Conservation (phyloP, 2,888 invertebrate genomes). For the Keiferia lycopersicella region DNA sequence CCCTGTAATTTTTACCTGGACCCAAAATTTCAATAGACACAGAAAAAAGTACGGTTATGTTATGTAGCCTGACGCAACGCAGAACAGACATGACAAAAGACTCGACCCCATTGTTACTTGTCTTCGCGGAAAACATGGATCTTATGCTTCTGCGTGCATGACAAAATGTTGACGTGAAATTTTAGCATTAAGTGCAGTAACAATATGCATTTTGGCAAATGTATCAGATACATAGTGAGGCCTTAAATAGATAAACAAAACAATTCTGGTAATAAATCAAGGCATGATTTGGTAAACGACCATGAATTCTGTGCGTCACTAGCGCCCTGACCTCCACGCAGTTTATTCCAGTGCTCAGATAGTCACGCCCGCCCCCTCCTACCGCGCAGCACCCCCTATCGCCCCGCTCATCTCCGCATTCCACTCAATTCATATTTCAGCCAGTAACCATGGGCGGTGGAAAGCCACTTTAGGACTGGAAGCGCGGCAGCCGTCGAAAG, state of each 20-base stretch:
- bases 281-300: slow-evolving; percentile 36
- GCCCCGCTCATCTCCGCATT: slow-evolving; percentile 35
- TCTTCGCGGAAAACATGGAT: slow-evolving; percentile 20
- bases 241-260: slow-evolving; percentile 19
- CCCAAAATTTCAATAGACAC: slow-evolving; percentile 16
- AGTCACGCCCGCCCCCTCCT: slow-evolving; percentile 33
- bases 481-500: slow-evolving; percentile 39
- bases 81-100: slow-evolving; percentile 23
- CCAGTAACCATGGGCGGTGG: slow-evolving; percentile 35
- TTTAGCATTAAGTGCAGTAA: background rate
- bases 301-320: slow-evolving; percentile 39
- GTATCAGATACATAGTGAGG: background rate
- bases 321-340: slow-evolving; percentile 42
- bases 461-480: slow-evolving; percentile 32
- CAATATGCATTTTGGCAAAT: background rate
- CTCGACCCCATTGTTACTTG: slow-evolving; percentile 22
- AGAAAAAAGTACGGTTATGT: slow-evolving; percentile 27
- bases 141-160: slow-evolving; percentile 15
- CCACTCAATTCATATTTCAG: slow-evolving; percentile 40
- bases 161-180: slow-evolving; percentile 13
- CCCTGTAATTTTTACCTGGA: slow-evolving; percentile 21
- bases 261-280: slow-evolving; percentile 25
- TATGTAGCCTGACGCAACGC: slow-evolving; percentile 21
- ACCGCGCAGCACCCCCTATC: slow-evolving; percentile 30
- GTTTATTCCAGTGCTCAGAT: slow-evolving; percentile 37